Base-by-base conservation (phyloP, 1,140 invertebrate species). In the Neomicropteryx cornuta region DNA sequence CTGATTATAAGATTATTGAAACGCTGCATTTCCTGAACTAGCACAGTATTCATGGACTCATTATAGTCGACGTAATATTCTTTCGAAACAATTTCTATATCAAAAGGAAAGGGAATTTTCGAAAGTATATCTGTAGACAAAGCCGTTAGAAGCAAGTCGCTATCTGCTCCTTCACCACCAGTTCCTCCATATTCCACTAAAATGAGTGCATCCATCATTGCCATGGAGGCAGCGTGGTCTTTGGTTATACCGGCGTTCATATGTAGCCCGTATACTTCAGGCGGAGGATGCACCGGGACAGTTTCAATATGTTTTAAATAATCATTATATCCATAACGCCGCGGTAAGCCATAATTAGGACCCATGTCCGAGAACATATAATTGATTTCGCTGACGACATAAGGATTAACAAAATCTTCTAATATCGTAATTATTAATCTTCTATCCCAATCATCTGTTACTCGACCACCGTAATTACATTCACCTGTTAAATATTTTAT, bases 401-500 rank as follows among this genome's bases (percentile, higher is more conserved):
- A 41, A 0, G 45, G 21, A 51, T 81, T 87, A 42, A 83, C 77
- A 60, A 84, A 90, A 51, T 83, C 78, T 4, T 68, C 51, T 1
- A 92, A 62, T 39, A 87, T 75, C 1, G 83, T 87, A 19, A 75
- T 74, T 10, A 93, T 71, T 20, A 81, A 74, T 43, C 86, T 68
- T 24, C 87, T 63, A 60, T 93, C 89, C 73, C 83, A 81, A 44
- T 86, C 81, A 51, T 93, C 88, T 0, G 87, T 91, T 0, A 93
- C 85, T 47, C 87, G 68, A 6, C 89, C 89, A 11, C 89, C 89
- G 50, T 93, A 93, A 64, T 92, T 91, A 56, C 88, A 92, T 61
- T 93, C 88, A 5, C 86, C 87, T 8, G 80, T 87, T 39, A 92
- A 52, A 62, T 92, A 93, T 1, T 67, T 68, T 13, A 93, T 67